These are phyloP conservation scores for Empis livida DNA, from an alignment of 2,888 invertebrate species.

Conservation along the genomic window DNA sequence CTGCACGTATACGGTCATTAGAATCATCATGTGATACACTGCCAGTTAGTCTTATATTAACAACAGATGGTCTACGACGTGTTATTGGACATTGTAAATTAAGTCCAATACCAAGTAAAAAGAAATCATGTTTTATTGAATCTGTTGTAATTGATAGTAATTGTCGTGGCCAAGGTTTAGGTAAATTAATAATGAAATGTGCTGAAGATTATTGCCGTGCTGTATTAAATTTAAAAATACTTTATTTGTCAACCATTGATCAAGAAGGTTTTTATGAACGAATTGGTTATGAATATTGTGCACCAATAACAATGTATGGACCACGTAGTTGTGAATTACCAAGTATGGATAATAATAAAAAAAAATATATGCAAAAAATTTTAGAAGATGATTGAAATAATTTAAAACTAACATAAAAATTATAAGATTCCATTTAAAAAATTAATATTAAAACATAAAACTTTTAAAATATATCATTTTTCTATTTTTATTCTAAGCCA, in stretches of 20 bases:
- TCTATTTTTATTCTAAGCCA: neutral
- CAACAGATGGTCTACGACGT: constrained; percentile 39
- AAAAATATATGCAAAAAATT: constrained; percentile 36
- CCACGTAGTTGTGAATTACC: constrained; percentile 33
- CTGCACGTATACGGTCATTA: constrained; percentile 62
- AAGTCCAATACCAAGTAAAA: constrained; percentile 54
- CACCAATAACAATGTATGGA: constrained; percentile 58
- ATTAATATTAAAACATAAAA: too few relatives aligned
- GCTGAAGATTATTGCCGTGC: constrained; percentile 60
- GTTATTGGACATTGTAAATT: constrained; percentile 73
- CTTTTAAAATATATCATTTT: neutral
- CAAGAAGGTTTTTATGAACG: constrained; percentile 64
- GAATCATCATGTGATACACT: constrained; percentile 57
- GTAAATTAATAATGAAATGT: constrained; percentile 58
- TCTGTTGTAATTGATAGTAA: constrained; percentile 64
- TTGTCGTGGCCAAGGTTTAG: constrained; percentile 61
- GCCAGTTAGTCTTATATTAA: constrained; percentile 57
- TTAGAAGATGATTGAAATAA: constrained; percentile 19
- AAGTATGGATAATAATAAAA: constrained; percentile 29
- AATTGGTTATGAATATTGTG: constrained; percentile 56
- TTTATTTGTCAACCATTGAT: constrained; percentile 59
- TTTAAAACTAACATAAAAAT: too few relatives aligned
- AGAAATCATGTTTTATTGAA: constrained; percentile 64
- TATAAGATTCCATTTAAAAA: too few relatives aligned
- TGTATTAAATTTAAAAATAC: constrained; percentile 45